A percentile compares a stretch with the other conserved stretches of the same genome.
phyloP scores from a whole-genome alignment of 2,797 vertebrate genomes.

The Syndactyla subalaris region DNA sequence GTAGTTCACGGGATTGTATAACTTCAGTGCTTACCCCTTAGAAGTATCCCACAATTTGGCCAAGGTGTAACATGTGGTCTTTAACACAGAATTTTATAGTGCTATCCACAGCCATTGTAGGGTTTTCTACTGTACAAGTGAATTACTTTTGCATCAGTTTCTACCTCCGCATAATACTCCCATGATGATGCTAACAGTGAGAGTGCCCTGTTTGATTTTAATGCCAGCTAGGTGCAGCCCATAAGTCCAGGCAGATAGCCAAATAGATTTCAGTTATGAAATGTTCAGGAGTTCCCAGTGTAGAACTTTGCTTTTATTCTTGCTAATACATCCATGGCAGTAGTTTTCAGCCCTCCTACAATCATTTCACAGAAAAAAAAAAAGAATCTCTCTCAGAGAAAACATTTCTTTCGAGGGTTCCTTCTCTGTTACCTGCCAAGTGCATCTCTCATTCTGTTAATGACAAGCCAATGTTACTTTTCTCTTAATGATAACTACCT shows the following conservation, averaged over 20 bases:
- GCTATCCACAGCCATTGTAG: background rate
- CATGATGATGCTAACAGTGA: background rate
- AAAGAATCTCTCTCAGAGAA: background rate
- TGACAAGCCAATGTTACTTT: background rate
- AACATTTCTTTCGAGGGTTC: background rate
- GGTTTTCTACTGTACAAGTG: background rate
- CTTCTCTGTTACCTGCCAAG: background rate
- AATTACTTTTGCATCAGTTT: background rate
- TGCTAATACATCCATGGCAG: background rate
- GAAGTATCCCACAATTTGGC: rapidly evolving
- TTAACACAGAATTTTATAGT: background rate
- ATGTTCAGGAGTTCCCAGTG: slow-evolving; percentile 3
- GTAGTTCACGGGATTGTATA: background rate
- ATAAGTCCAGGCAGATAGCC: slow-evolving; percentile 43
- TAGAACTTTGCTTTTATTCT: background rate
- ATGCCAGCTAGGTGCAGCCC: slow-evolving; percentile 17
- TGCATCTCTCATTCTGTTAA: background rate
- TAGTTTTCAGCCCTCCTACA: background rate
- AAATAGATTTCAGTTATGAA: slow-evolving; percentile 45
- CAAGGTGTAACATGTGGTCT: background rate
- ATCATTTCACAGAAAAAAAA: background rate
- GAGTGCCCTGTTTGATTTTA: slow-evolving; percentile 27
- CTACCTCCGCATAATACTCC: background rate
- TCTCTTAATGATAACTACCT: background rate
- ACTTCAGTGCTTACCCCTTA: background rate